phyloP scores from a whole-genome alignment of 2,888 invertebrate species.

The Actias luna region DNA sequence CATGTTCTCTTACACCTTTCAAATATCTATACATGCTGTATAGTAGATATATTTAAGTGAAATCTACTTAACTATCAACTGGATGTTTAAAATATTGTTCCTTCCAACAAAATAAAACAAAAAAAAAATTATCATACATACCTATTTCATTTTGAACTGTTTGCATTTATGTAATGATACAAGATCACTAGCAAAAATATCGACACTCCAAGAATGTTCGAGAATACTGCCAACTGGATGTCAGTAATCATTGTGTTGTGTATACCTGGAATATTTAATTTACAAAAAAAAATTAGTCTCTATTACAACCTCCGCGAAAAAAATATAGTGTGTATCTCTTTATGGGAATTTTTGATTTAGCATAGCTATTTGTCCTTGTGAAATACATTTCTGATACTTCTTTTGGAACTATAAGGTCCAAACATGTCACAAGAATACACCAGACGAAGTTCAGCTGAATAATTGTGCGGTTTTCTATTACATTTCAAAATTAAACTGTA shows the following conservation, averaged over 20 bases:
- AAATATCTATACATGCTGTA: too few species aligned
- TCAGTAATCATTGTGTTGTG: constrained; percentile 92
- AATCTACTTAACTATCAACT: too few species aligned
- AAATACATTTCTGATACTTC: not conserved
- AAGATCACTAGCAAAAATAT: constrained; percentile 96
- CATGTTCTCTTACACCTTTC: too few species aligned
- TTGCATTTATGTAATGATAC: constrained; percentile 97
- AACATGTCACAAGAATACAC: too few species aligned
- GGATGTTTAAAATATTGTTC: too few species aligned
- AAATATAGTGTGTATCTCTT: not conserved
- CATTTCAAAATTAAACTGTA: too few species aligned
- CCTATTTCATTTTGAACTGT: constrained; percentile 82
- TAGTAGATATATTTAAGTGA: too few species aligned
- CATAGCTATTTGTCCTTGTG: not conserved
- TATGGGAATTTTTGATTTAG: not conserved
- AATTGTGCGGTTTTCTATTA: too few species aligned
- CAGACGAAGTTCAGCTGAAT: too few species aligned
- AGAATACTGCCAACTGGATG: constrained; percentile 96
- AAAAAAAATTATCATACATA: constrained; percentile 14
- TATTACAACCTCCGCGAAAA: not conserved
- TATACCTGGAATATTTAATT: constrained; percentile 23
- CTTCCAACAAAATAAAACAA: too few species aligned
- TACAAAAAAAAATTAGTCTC: not conserved
- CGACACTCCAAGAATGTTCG: constrained; percentile 96
- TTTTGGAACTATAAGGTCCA: too few species aligned